phyloP scores from a whole-genome alignment of 2,888 invertebrate species.

The Tetranychus piercei region DNA sequence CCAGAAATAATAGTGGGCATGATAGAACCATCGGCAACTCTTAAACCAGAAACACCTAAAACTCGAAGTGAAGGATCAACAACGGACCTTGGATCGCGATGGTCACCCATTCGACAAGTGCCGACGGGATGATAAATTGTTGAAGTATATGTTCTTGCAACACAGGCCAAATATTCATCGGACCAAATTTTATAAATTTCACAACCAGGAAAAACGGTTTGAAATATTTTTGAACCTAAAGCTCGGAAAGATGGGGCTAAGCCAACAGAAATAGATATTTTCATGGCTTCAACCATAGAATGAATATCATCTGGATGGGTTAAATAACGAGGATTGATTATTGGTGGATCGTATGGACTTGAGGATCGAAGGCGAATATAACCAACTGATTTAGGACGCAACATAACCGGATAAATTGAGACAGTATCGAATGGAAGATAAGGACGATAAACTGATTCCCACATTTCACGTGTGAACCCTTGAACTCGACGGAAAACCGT shows the following conservation, averaged over 20 bases:
- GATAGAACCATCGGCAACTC: constrained; percentile 67
- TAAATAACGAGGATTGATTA: constrained; percentile 82
- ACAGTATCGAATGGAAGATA: constrained; percentile 26
- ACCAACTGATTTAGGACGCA: constrained; percentile 27
- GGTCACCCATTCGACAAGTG: constrained; percentile 27
- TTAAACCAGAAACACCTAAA: constrained; percentile 48
- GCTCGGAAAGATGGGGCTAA: constrained; percentile 58
- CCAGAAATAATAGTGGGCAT: constrained; percentile 75
- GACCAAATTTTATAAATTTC: constrained; percentile 31
- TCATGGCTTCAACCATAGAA: constrained; percentile 50
- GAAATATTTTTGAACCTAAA: constrained; percentile 56
- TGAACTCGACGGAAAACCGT: constrained; percentile 51
- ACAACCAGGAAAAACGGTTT: constrained; percentile 58
- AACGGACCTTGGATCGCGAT: constrained; percentile 27
- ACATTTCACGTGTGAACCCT: constrained; percentile 46
- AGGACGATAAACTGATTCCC: constrained; percentile 27
- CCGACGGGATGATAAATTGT: constrained; percentile 29
- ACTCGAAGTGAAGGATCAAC: constrained; percentile 27
- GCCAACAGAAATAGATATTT: constrained; percentile 57
- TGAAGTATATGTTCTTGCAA: constrained; percentile 27
- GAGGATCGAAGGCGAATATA: constrained; percentile 30
- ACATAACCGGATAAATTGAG: constrained; percentile 27
- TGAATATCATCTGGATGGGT: constrained; percentile 56
- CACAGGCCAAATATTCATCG: constrained; percentile 28
- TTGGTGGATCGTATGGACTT: constrained; percentile 67